Conservation (phyloP, 2,797 vertebrate species). For the Thamnophis elegans region DNA sequence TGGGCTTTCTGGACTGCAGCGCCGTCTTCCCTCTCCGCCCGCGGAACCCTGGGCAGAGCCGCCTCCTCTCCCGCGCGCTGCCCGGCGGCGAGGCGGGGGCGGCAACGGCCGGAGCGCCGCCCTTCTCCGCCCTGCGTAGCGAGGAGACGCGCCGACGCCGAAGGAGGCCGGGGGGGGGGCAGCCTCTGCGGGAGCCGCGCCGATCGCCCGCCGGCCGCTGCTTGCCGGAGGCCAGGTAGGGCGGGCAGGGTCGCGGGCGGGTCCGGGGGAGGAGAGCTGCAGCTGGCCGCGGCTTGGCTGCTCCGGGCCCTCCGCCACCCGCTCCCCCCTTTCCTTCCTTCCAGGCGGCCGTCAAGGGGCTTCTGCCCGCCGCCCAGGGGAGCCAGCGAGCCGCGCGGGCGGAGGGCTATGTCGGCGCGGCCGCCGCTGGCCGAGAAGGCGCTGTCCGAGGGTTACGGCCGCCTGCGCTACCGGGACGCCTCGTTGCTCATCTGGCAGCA, state of each 20-base stretch:
- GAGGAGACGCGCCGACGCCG: not conserved
- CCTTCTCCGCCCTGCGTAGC: not conserved
- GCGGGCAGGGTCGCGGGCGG: too few relatives aligned
- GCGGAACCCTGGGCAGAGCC: not conserved
- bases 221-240: not conserved
- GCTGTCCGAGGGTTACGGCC: constrained; percentile 70
- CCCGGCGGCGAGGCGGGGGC: not conserved
- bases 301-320: not conserved
- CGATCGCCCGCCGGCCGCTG: not conserved
- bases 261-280: not conserved
- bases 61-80: not conserved
- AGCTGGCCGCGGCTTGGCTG: not conserved
- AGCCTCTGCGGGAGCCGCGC: not conserved
- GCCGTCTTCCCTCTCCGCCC: too few relatives aligned
- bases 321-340: too few relatives aligned
- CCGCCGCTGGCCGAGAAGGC: constrained; percentile 75
- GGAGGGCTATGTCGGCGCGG: constrained; percentile 22
- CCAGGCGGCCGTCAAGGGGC: not conserved
- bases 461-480: constrained; percentile 82
- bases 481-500: constrained; percentile 92
- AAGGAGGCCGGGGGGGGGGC: not conserved
- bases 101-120: not conserved
- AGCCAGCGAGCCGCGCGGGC: not conserved
- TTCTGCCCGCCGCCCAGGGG: not conserved
- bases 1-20: too few relatives aligned